Evolutionary conservation across 1,140 invertebrate genomes (phyloP).

Genomic region (Planococcus citri): DNA sequence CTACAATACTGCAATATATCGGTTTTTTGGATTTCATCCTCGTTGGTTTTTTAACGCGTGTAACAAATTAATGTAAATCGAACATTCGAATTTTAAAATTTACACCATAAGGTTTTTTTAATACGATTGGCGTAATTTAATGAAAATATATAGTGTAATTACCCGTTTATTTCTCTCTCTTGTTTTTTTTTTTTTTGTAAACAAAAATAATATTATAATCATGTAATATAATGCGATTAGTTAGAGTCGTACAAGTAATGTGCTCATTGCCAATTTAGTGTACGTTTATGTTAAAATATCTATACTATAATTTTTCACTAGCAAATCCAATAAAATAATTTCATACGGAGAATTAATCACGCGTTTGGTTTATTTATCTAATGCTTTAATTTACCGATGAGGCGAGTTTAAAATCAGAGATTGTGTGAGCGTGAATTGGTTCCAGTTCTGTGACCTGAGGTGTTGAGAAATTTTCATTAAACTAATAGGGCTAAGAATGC

Average conservation of each 20-base stretch:
- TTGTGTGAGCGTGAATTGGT: too few species aligned
- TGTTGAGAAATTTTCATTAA: too few species aligned
- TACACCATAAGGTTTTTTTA: neutral
- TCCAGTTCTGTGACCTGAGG: too few species aligned
- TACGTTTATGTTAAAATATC: slow-evolving; percentile 10
- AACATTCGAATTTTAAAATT: slow-evolving; percentile 5
- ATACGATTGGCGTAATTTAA: neutral
- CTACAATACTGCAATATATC: too few species aligned
- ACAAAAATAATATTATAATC: neutral
- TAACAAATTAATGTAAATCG: slow-evolving; percentile 4
- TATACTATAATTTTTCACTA: slow-evolving; percentile 17
- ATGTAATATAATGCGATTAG: neutral
- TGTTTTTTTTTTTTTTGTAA: neutral
- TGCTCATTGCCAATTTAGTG: slow-evolving; percentile 10
- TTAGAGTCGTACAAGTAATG: slow-evolving; percentile 10
- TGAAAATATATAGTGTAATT: neutral
- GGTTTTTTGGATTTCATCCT: too few species aligned
- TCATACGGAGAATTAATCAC: neutral
- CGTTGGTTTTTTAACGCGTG: neutral
- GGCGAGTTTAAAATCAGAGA: too few species aligned
- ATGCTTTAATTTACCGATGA: too few species aligned
- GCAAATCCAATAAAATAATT: slow-evolving; percentile 18
- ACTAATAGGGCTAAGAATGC: too few species aligned
- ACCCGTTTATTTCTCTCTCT: neutral
- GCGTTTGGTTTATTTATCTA: too few species aligned